These are phyloP conservation scores for Steinernema feltiae DNA, from an alignment of 1,140 invertebrate genomes.

Conservation along the genomic window DNA sequence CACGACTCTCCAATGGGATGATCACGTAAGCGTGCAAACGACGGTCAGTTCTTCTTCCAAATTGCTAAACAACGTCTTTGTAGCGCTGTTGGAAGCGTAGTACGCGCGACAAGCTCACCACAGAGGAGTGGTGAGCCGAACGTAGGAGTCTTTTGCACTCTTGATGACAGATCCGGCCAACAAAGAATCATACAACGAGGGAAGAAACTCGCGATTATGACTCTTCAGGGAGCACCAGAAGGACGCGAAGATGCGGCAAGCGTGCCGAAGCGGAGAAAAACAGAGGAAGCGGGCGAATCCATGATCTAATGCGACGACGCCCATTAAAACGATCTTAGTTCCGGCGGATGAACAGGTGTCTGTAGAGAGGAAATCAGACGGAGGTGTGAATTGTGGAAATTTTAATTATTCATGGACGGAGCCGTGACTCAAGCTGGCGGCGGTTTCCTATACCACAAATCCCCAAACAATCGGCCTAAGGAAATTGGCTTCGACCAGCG, in stretches of 20 bases:
- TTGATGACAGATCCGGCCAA: neutral
- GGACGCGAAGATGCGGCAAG: neutral
- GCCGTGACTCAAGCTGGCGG: neutral
- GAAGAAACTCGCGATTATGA: constrained; percentile 8
- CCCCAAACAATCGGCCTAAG: neutral
- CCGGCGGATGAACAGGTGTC: constrained; percentile 4
- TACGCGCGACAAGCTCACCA: neutral
- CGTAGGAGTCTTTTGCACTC: neutral
- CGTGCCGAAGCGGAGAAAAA: neutral
- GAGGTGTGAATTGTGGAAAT: neutral
- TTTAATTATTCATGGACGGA: neutral
- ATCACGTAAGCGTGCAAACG: constrained; percentile 9
- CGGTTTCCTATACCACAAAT: neutral
- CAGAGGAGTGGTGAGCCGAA: neutral
- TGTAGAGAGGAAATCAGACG: neutral
- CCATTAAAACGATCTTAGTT: neutral
- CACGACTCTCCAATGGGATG: neutral
- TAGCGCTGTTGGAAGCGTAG: neutral
- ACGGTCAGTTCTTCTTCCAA: neutral
- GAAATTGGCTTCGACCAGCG: neutral
- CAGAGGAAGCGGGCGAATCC: neutral
- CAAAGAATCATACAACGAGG: neutral
- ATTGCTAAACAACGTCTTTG: constrained; percentile 10
- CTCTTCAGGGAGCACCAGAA: neutral
- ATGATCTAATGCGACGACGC: neutral